Evolutionary conservation across 2,113 vertebrate species (phyloP).

Genomic region (Phocoena sinus): DNA sequence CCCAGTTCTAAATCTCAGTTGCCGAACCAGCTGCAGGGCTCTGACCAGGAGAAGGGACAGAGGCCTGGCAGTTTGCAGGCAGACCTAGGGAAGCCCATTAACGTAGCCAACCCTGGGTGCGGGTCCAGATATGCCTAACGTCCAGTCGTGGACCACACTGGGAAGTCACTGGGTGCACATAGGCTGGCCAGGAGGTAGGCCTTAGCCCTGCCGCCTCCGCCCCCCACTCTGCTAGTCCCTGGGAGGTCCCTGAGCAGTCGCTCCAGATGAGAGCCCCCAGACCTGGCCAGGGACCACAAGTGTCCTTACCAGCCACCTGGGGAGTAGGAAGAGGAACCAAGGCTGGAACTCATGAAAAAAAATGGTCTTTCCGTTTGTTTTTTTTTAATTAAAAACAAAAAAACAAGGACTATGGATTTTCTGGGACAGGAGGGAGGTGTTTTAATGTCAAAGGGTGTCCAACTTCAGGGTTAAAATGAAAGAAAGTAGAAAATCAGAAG

Average conservation of each 20-base stretch:
- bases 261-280: not conserved
- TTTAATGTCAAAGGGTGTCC: not conserved
- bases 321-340: not conserved
- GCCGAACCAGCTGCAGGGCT: not conserved
- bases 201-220: not conserved
- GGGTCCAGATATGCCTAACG: not conserved
- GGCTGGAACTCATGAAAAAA: not conserved
- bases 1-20: not conserved
- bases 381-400: not conserved
- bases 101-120: too few species aligned
- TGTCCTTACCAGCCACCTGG: not conserved
- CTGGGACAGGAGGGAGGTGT: not conserved
- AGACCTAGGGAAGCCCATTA: not conserved
- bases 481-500: not conserved
- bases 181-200: not conserved
- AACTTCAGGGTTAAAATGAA: not conserved
- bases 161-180: too few species aligned
- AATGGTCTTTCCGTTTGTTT: not conserved
- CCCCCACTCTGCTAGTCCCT: not conserved
- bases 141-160: not conserved
- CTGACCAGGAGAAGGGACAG: not conserved
- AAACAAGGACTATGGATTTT: not conserved
- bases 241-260: not conserved
- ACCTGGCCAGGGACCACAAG: not conserved
- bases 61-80: not conserved